phyloP scores from a whole-genome alignment of 2,113 vertebrate genomes.

The Zonotrichia leucophrys region DNA sequence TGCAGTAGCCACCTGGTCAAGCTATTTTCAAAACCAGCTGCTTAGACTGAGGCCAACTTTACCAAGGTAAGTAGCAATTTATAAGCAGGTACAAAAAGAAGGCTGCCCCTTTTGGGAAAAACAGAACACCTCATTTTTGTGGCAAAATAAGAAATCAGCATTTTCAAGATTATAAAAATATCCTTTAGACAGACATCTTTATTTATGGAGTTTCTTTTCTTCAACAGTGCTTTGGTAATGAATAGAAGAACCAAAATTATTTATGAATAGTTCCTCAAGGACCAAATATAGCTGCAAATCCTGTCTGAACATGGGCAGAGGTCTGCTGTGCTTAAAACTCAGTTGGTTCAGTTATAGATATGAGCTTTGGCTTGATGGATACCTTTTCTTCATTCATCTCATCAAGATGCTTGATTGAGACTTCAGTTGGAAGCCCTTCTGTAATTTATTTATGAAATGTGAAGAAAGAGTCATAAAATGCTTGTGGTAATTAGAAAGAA shows the following conservation, averaged over 20 bases:
- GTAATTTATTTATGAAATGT: background rate
- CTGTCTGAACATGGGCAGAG: background rate
- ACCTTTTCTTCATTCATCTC: background rate
- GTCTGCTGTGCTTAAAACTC: background rate
- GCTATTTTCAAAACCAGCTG: background rate
- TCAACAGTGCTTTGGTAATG: background rate
- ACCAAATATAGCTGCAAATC: background rate
- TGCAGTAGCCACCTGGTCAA: background rate
- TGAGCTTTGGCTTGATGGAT: background rate
- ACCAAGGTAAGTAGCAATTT: background rate
- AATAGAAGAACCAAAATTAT: background rate
- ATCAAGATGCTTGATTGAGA: background rate
- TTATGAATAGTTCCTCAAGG: background rate
- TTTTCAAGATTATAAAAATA: background rate
- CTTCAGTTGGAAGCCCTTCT: background rate
- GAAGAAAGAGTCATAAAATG: background rate
- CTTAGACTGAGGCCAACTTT: background rate
- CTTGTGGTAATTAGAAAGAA: background rate
- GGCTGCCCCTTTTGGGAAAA: background rate
- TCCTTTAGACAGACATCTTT: background rate
- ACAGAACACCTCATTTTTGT: background rate
- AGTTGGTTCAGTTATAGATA: background rate
- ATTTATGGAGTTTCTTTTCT: background rate
- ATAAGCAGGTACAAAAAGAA: background rate
- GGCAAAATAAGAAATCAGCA: background rate